phyloP scores from a whole-genome alignment of 2,888 invertebrate genomes.

The Rotaria socialis region DNA sequence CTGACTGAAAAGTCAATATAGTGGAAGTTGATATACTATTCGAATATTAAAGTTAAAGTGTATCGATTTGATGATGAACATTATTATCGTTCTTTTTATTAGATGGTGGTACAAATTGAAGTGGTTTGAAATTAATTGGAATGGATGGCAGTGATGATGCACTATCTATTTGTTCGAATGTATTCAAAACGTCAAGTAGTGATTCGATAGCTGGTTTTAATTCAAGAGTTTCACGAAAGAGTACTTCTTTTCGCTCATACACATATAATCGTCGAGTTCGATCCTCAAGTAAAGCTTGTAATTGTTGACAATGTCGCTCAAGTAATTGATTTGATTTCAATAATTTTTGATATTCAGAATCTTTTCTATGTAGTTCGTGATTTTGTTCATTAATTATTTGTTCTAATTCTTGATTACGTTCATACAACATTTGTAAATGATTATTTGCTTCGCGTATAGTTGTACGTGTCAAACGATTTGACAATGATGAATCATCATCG shows the following conservation, averaged over 20 bases:
- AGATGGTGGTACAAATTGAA: not conserved
- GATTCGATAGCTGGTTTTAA: not conserved
- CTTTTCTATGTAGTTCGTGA: not conserved
- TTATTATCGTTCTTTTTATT: not conserved
- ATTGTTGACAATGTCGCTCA: conserved; percentile 25
- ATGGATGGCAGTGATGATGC: not conserved
- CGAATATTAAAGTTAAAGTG: not conserved
- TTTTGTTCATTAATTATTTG: not conserved
- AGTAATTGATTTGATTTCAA: not conserved
- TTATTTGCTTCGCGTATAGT: conserved; percentile 31
- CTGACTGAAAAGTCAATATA: not conserved
- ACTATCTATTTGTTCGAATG: not conserved
- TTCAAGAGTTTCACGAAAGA: not conserved
- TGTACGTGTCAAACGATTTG: conserved; percentile 7
- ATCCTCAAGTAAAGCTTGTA: conserved; percentile 17
- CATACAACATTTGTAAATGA: conserved; percentile 19
- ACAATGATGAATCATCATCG: not conserved
- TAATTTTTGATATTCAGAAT: not conserved
- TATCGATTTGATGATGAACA: not conserved
- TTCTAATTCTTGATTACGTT: conserved; percentile 24
- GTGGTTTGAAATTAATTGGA: not conserved
- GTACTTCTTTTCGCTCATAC: not conserved
- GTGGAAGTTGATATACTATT: not conserved
- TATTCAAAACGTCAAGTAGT: not conserved
- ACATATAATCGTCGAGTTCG: not conserved